Conservation (phyloP, 2,113 vertebrate genomes). For the Salminus brasiliensis region DNA sequence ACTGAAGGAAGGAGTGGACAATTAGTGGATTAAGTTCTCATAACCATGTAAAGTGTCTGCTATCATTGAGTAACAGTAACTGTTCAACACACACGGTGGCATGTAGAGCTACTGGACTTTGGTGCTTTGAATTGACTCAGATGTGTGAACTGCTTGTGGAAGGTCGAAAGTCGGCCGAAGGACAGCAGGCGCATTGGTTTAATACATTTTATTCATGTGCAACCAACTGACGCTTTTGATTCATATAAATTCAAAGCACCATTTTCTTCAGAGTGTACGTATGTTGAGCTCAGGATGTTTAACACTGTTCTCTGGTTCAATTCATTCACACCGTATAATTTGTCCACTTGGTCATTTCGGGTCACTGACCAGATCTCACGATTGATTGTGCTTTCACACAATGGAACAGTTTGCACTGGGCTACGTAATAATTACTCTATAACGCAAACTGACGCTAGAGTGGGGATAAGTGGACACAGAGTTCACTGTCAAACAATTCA, state of each 20-base stretch:
- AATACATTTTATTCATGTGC: too few species aligned
- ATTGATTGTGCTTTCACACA: background rate
- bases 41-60: background rate
- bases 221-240: too few species aligned
- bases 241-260: too few species aligned
- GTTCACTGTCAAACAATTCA: constrained; percentile 33
- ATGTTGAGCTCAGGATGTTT: background rate
- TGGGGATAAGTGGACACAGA: constrained; percentile 11
- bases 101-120: too few species aligned
- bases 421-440: constrained; percentile 27
- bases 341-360: background rate
- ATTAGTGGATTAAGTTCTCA: background rate
- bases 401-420: background rate
- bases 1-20: background rate
- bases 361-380: background rate
- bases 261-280: too few species aligned
- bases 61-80: background rate
- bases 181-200: too few species aligned
- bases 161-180: too few species aligned
- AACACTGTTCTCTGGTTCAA: background rate
- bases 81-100: background rate
- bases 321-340: background rate
- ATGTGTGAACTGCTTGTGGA: too few species aligned
- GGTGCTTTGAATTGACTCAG: too few species aligned
- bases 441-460: constrained; percentile 30